phyloP scores from a whole-genome alignment of 2,888 invertebrate genomes.

The Helicoverpa assulta region DNA sequence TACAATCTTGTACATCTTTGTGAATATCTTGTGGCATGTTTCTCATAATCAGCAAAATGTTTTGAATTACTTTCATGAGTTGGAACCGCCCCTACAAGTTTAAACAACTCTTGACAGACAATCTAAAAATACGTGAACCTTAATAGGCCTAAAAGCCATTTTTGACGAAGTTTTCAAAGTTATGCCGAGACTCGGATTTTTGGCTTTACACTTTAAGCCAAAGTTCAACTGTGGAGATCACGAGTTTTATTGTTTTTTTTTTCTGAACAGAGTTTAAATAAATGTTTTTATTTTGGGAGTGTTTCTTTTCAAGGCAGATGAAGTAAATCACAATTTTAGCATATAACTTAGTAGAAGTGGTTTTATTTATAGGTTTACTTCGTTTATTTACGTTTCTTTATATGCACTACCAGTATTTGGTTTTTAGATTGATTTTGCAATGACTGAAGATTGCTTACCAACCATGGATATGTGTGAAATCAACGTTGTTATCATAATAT shows the following conservation, averaged over 20 bases:
- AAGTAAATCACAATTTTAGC: neutral
- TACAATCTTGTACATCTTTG: neutral
- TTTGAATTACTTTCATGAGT: slow-evolving; percentile 7
- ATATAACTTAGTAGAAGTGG: neutral
- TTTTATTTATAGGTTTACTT: too few relatives aligned
- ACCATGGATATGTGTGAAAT: too few relatives aligned
- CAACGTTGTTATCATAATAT: too few relatives aligned
- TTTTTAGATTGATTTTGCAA: too few relatives aligned
- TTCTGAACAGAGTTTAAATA: neutral
- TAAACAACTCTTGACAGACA: slow-evolving; percentile 1
- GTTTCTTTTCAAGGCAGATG: neutral
- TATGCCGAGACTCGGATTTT: slow-evolving; percentile 12
- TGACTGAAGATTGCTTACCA: too few relatives aligned
- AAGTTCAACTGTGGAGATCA: slow-evolving; percentile 4
- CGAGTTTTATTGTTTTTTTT: slow-evolving; percentile 15
- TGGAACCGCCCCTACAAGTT: slow-evolving; percentile 6
- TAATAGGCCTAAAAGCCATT: slow-evolving; percentile 14
- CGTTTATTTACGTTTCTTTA: too few relatives aligned
- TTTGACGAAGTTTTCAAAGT: slow-evolving; percentile 17
- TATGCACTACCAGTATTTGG: too few relatives aligned
- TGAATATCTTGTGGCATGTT: neutral
- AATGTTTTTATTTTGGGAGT: neutral
- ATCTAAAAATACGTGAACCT: slow-evolving; percentile 14
- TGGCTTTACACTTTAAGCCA: slow-evolving; percentile 6
- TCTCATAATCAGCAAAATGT: neutral